Percentiles rank a stretch among this genome's conserved stretches.
Evolutionary conservation across 2,888 invertebrate species (phyloP).

Genomic region (Ametastegia equiseti): DNA sequence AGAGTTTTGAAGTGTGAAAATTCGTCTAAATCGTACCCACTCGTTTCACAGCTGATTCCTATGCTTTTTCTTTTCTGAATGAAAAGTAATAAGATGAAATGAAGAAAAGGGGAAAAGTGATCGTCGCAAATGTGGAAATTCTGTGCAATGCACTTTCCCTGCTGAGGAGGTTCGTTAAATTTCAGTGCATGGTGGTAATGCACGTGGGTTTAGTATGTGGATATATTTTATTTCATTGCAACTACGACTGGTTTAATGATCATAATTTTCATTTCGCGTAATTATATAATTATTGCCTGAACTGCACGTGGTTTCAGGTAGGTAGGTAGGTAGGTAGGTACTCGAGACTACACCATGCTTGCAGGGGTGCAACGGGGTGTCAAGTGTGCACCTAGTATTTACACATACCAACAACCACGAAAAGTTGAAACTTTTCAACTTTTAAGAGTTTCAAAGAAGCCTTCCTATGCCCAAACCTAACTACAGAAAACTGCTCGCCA

Average conservation of each 20-base stretch:
- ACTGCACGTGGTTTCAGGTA: not conserved
- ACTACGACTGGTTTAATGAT: conserved; percentile 33
- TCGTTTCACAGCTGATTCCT: too few species aligned
- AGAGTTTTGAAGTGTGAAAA: too few species aligned
- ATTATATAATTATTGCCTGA: conserved; percentile 39
- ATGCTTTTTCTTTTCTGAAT: too few species aligned
- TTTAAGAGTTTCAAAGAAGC: conserved; percentile 44
- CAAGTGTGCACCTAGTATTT: not conserved
- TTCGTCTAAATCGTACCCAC: too few species aligned
- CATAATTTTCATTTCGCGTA: conserved; percentile 38
- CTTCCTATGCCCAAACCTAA: not conserved
- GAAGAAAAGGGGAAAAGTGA: not conserved
- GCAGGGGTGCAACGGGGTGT: not conserved
- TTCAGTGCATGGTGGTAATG: not conserved
- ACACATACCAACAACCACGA: not conserved
- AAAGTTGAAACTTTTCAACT: conserved; percentile 26
- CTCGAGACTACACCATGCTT: conserved; percentile 27
- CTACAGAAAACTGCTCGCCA: not conserved
- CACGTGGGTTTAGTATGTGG: not conserved
- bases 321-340: too few species aligned
- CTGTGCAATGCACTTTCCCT: not conserved
- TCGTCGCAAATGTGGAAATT: not conserved
- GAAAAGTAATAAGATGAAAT: not conserved
- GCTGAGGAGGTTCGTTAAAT: not conserved
- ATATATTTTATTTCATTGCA: not conserved